Percentiles rank a stretch among this genome's conserved stretches.
phyloP scores from a whole-genome alignment of 2,113 vertebrate genomes.

The Helogale parvula region DNA sequence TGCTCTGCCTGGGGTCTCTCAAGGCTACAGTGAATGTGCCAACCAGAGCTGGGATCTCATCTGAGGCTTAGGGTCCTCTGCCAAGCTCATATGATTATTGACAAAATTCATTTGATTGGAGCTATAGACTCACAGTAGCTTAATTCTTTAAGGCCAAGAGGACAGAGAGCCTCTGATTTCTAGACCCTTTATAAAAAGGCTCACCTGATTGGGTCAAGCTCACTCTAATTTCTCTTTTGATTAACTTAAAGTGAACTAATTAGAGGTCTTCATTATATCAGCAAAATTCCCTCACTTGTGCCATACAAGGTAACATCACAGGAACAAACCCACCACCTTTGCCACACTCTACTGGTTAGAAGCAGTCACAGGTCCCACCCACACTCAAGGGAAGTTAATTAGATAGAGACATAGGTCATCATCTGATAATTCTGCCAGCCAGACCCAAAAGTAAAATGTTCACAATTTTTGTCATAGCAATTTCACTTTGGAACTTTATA shows the following conservation, averaged over 20 bases:
- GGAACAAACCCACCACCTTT: neutral
- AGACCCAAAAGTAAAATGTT: neutral
- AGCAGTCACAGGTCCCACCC: neutral
- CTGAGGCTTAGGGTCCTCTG: neutral
- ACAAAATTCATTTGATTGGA: neutral
- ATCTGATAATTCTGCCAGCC: neutral
- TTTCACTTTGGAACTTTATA: neutral
- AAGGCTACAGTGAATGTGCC: neutral
- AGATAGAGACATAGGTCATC: neutral
- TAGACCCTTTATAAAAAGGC: neutral
- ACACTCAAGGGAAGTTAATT: neutral
- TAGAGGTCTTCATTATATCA: neutral
- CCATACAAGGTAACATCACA: neutral
- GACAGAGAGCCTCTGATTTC: neutral
- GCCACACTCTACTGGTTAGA: neutral
- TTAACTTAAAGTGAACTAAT: neutral
- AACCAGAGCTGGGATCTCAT: neutral
- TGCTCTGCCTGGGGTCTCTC: neutral
- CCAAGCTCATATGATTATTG: neutral
- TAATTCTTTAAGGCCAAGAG: neutral
- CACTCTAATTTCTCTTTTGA: neutral
- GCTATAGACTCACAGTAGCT: neutral
- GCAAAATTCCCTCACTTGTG: neutral
- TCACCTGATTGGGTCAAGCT: neutral
- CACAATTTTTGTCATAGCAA: neutral